Conservation (phyloP, 1,140 invertebrate genomes). For the Drosophila carrolli region DNA sequence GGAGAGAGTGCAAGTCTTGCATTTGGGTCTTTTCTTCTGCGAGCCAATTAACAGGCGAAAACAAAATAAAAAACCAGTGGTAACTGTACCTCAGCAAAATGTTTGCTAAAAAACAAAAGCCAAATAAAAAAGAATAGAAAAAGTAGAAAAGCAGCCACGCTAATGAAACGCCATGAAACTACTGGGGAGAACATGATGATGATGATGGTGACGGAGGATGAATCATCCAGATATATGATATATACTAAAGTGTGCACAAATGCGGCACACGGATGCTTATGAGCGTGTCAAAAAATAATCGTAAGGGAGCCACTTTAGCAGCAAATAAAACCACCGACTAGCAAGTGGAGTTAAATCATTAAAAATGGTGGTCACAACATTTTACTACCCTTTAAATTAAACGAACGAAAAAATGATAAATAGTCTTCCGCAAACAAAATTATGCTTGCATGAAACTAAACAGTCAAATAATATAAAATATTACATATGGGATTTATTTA, state of each 20-base stretch:
- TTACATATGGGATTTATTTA: too few species aligned
- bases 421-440: too few species aligned
- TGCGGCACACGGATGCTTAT: conserved; percentile 25
- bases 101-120: conserved; percentile 16
- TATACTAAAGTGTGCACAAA: conserved; percentile 14
- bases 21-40: conserved; percentile 29
- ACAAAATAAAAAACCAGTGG: conserved; percentile 7
- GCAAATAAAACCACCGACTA: conserved; percentile 4
- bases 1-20: conserved; percentile 28
- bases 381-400: conserved; percentile 9
- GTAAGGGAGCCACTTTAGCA: conserved; percentile 22
- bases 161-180: conserved; percentile 51
- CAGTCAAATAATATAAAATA: too few species aligned
- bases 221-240: conserved; percentile 46
- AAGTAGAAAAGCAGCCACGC: conserved; percentile 40
- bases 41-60: conserved; percentile 42
- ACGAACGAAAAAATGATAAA: too few species aligned
- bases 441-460: too few species aligned
- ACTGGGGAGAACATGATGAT: conserved; percentile 15
- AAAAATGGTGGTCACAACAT: not conserved
- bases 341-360: conserved; percentile 11
- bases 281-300: conserved; percentile 23
- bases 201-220: conserved; percentile 31
- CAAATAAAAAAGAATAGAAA: conserved; percentile 20
- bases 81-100: conserved; percentile 37